Evolutionary conservation across 2,113 vertebrate species (phyloP).

Genomic region (Chaetodon trifascialis): DNA sequence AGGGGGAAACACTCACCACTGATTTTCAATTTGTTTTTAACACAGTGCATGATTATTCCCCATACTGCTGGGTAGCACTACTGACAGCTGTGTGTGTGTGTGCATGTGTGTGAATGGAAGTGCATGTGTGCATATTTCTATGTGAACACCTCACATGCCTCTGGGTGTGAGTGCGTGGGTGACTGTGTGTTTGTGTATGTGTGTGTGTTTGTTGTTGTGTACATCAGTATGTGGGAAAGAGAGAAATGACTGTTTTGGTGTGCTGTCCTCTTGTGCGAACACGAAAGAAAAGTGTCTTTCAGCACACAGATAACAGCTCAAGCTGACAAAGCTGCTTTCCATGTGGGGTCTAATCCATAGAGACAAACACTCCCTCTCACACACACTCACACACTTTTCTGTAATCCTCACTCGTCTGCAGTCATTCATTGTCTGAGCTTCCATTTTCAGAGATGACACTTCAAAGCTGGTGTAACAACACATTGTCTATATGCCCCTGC

Average conservation of each 20-base stretch:
- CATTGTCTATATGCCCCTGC: conserved; percentile 74
- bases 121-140: conserved; percentile 34
- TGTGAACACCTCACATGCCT: conserved; percentile 25
- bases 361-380: conserved; percentile 72
- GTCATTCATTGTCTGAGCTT: conserved; percentile 77
- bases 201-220: conserved; percentile 41
- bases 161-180: conserved; percentile 22
- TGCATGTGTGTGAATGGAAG: conserved; percentile 13
- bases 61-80: conserved; percentile 49
- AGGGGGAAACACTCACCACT: conserved; percentile 69
- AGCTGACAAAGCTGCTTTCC: conserved; percentile 77
- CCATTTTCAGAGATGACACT: conserved; percentile 79
- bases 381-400: conserved; percentile 71
- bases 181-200: not conserved
- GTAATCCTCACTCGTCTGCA: conserved; percentile 75
- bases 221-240: conserved; percentile 43
- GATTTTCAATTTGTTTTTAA: conserved; percentile 83
- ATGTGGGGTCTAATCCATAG: conserved; percentile 74
- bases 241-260: conserved; percentile 63
- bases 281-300: conserved; percentile 72
- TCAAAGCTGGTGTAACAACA: conserved; percentile 78
- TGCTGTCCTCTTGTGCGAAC: conserved; percentile 64
- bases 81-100: conserved; percentile 49
- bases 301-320: conserved; percentile 69
- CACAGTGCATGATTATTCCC: conserved; percentile 75